These are phyloP conservation scores for Battus philenor DNA, from an alignment of 1,140 invertebrate species.

Conservation along the genomic window DNA sequence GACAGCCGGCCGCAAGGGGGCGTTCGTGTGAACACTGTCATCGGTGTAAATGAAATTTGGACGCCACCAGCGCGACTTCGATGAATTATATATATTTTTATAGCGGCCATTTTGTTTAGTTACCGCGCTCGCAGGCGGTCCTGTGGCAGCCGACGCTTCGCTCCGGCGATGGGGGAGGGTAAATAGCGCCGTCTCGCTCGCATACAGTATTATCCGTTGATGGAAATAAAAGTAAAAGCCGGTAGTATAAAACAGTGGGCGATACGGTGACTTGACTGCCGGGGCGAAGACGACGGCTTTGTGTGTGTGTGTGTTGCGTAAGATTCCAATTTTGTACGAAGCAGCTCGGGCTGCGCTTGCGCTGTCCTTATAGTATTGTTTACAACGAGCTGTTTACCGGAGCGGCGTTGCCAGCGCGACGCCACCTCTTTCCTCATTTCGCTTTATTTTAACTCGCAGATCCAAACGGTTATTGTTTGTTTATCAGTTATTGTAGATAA, in stretches of 20 bases:
- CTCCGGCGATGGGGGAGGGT: no score
- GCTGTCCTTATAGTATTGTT: slow-evolving; percentile 10
- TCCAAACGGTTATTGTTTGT: slow-evolving; percentile 57
- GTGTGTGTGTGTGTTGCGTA: slow-evolving; percentile 36
- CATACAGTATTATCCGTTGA: no score
- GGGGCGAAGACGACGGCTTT: no score
- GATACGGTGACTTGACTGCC: not conserved
- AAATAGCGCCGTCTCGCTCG: slow-evolving; percentile 3
- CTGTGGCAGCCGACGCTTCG: no score
- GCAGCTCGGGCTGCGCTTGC: not conserved
- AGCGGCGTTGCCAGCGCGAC: slow-evolving; percentile 15
- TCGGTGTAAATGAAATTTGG: no score
- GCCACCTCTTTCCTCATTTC: slow-evolving; percentile 31
- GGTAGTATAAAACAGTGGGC: not conserved
- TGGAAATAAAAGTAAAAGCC: no score
- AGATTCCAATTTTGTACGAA: slow-evolving; percentile 44
- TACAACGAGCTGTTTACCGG: slow-evolving; percentile 2
- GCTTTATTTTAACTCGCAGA: slow-evolving; percentile 40
- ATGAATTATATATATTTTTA: slow-evolving; percentile 4
- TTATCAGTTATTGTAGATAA: slow-evolving; percentile 63
- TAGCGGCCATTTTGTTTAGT: slow-evolving; percentile 6
- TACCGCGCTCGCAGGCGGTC: no score
- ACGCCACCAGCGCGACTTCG: not conserved
- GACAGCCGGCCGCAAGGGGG: no score
- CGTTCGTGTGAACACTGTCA: no score